phyloP scores from a whole-genome alignment of 2,113 vertebrate species.

The Macheiramphus alcinus region DNA sequence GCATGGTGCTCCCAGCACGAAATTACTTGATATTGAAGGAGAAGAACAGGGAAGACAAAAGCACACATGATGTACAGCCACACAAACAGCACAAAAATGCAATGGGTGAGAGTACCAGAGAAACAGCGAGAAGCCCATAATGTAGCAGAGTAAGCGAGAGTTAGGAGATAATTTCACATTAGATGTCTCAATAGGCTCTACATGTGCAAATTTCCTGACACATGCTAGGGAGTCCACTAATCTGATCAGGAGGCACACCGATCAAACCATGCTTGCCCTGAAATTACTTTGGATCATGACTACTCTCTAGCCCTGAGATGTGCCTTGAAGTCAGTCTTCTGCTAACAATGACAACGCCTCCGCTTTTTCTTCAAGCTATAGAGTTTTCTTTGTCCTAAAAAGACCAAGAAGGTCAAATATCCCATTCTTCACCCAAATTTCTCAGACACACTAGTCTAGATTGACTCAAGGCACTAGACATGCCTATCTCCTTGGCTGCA shows the following conservation, averaged over 20 bases:
- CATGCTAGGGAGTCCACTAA: background rate
- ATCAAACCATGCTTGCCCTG: background rate
- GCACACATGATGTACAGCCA: background rate
- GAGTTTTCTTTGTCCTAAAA: background rate
- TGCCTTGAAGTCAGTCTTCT: background rate
- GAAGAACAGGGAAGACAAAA: background rate
- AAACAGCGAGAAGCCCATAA: background rate
- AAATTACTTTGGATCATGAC: background rate
- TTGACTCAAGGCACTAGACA: background rate
- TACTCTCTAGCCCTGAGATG: background rate
- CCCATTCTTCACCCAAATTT: background rate
- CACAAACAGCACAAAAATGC: background rate
- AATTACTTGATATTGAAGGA: background rate
- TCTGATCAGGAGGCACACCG: background rate
- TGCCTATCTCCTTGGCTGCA: background rate
- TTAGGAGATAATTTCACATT: background rate
- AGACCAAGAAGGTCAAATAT: constrained; percentile 1
- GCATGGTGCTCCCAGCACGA: background rate
- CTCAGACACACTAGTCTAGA: background rate
- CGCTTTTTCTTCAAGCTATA: background rate
- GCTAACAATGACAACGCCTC: background rate
- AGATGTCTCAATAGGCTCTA: background rate
- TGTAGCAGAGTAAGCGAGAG: background rate
- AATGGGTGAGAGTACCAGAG: accelerated
- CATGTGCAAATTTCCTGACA: background rate